phyloP scores from a whole-genome alignment of 2,888 invertebrate species.

The Agrotis puta region DNA sequence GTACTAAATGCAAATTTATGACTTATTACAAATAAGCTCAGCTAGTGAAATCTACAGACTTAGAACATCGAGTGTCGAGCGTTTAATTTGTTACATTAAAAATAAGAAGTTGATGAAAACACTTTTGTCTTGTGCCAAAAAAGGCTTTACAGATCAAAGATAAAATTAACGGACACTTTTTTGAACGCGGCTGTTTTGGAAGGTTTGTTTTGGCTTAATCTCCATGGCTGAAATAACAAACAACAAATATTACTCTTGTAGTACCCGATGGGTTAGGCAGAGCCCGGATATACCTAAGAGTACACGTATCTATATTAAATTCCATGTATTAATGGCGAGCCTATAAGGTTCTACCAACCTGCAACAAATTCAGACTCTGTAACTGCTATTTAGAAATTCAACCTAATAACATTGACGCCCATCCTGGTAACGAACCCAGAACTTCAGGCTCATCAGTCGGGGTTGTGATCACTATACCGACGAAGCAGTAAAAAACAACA shows the following conservation, averaged over 20 bases:
- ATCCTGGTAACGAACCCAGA: too few relatives aligned
- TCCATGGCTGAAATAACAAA: background rate
- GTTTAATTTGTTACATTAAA: slow-evolving; percentile 3
- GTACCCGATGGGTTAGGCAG: too few relatives aligned
- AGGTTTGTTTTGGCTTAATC: background rate
- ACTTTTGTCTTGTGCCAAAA: background rate
- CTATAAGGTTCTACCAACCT: too few relatives aligned
- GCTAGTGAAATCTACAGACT: slow-evolving; percentile 17
- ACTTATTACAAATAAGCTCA: slow-evolving; percentile 30
- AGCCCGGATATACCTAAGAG: too few relatives aligned
- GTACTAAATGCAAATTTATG: slow-evolving; percentile 49
- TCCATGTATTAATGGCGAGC: too few relatives aligned
- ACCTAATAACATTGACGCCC: too few relatives aligned
- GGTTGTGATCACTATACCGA: too few relatives aligned
- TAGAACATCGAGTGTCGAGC: slow-evolving; percentile 2
- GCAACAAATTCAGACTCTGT: too few relatives aligned
- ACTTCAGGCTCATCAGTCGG: too few relatives aligned
- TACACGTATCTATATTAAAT: too few relatives aligned
- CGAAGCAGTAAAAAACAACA: slow-evolving; percentile 4
- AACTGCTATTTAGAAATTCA: too few relatives aligned
- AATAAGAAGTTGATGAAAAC: background rate
- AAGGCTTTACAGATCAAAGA: background rate
- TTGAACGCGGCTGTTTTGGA: background rate
- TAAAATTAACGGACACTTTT: background rate
- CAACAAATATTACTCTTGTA: too few relatives aligned